Base-by-base conservation (phyloP, 2,888 invertebrate species). In the Campoplex capitator region DNA sequence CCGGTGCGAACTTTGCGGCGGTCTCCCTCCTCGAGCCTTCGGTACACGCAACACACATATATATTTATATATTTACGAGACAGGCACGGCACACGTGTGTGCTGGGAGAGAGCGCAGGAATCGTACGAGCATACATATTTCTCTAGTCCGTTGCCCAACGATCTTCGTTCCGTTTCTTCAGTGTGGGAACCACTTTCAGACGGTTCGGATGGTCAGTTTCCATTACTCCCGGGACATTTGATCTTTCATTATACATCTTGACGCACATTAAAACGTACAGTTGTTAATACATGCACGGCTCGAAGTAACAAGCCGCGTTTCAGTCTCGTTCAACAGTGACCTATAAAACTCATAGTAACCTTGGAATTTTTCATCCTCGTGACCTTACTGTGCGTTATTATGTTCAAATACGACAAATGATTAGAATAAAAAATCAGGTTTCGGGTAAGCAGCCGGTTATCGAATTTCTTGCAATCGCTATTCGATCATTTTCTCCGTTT, bases 111-210 rank as follows among this genome's bases (percentile, higher is more conserved):
- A 42, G 74, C n/a, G 48, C 45, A 80, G 83, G 65, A 75, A 58
- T 35, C 54, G 28, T 67, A 48, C 73, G 54, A 32, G 45, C 73
- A 76, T 73, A 67, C 68, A 32, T 56, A 80, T 79, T 78, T 58
- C 35, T 58, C 45, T 56, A 42, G 65, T 74, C 83, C 70, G 51
- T 89, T 89, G 90, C 90, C 88, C 91, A 89, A 58, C 28, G 84
- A 78, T 86, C 88, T 84, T 89, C 83, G 86, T 83, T 74, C 67
- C 56, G 87, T 74, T 77, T 88, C 84, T 84, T 91, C 93, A 93
- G 93, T 93, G 88, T 90, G 88, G 91, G 91, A 91, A 91, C 91
- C 89, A 92, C 93, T 90, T 91, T 93, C 92, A 90, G 86, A 88
- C 92, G 89, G 92, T 89, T 91, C 93, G 92, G 92, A 84, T 88